Evolutionary conservation across 1,140 invertebrate genomes (phyloP).

Genomic region (Panagrolaimus sp.): DNA sequence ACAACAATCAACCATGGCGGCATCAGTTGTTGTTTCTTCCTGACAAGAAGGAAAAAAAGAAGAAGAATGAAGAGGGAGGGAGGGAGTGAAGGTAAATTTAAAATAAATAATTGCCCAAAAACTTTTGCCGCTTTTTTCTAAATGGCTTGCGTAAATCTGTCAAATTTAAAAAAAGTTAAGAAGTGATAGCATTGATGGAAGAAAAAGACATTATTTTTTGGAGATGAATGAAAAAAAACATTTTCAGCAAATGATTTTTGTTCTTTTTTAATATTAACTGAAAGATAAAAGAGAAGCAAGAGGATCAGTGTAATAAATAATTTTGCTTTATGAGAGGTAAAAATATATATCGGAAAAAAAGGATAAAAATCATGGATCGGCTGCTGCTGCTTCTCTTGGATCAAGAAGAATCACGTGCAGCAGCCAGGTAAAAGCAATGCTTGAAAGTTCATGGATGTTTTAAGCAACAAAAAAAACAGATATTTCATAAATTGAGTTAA

Average conservation of each 20-base stretch:
- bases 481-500: too few species aligned
- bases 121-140: too few species aligned
- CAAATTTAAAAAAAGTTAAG: too few species aligned
- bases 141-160: too few species aligned
- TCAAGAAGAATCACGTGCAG: neutral
- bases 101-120: too few species aligned
- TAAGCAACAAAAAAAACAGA: too few species aligned
- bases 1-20: constrained; percentile 11
- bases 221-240: constrained; percentile 2
- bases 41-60: neutral
- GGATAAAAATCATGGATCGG: neutral
- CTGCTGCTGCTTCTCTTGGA: neutral
- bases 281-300: neutral
- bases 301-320: too few species aligned
- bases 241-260: constrained; percentile 8
- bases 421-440: too few species aligned
- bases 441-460: too few species aligned
- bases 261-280: constrained; percentile 10
- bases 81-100: neutral
- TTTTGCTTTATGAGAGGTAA: too few species aligned
- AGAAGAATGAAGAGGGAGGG: neutral
- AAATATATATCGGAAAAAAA: neutral
- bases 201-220: constrained; percentile 15
- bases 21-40: constrained; percentile 13
- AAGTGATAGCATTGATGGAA: neutral